A percentile compares a stretch with the other conserved stretches of the same genome.
phyloP scores from a whole-genome alignment of 2,797 vertebrate genomes.

The Otus scops region DNA sequence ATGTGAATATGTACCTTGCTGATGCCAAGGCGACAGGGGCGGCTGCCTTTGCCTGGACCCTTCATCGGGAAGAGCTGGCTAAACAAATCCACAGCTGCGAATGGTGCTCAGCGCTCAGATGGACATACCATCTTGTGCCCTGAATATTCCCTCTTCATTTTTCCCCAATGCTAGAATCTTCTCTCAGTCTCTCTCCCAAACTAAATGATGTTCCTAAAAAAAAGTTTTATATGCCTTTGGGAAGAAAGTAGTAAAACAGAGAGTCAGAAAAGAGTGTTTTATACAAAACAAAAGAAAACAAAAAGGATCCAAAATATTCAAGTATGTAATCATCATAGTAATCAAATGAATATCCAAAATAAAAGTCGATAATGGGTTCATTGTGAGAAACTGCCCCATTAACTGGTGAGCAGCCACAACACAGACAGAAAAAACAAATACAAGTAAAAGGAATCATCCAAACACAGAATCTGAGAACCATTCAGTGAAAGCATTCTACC shows the following conservation, averaged over 20 bases:
- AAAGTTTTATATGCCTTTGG: not conserved
- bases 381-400: not conserved
- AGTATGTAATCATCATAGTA: not conserved
- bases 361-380: not conserved
- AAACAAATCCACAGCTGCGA: not conserved
- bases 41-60: not conserved
- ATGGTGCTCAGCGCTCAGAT: rapidly evolving
- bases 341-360: not conserved
- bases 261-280: not conserved
- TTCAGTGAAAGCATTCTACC: not conserved
- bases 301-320: not conserved
- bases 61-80: not conserved
- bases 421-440: not conserved
- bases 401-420: not conserved
- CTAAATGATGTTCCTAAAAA: not conserved
- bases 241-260: not conserved
- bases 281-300: not conserved
- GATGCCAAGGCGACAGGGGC: not conserved
- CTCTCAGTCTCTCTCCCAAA: not conserved
- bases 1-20: not conserved
- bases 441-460: not conserved
- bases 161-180: not conserved
- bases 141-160: not conserved
- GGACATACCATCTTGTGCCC: not conserved
- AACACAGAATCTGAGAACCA: not conserved